A percentile compares a stretch with the other conserved stretches of the same genome.
phyloP scores from a whole-genome alignment of 2,113 vertebrate genomes.

The Otis tarda region DNA sequence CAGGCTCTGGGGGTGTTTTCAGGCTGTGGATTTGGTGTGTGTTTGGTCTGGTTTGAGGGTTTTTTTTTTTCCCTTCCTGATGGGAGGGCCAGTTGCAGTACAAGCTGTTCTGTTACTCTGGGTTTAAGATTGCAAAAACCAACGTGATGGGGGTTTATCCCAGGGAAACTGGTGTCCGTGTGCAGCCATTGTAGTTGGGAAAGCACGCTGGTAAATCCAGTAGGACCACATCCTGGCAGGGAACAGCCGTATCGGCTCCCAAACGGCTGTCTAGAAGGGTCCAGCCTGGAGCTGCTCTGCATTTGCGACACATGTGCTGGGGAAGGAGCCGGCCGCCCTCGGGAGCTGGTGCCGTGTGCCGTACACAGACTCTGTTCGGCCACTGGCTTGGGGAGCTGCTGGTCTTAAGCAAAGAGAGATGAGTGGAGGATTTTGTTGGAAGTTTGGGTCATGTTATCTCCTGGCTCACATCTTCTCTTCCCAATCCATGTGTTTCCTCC shows the following conservation, averaged over 20 bases:
- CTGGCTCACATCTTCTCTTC: background rate
- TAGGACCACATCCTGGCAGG: background rate
- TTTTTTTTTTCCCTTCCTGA: background rate
- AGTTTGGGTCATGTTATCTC: background rate
- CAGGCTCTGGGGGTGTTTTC: background rate
- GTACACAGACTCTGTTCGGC: accelerated
- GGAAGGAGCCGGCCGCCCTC: background rate
- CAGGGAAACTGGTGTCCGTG: background rate
- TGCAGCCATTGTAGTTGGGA: background rate
- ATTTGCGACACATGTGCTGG: background rate
- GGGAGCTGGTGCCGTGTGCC: background rate
- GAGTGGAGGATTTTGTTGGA: background rate
- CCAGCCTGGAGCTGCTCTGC: background rate
- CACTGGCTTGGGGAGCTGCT: background rate
- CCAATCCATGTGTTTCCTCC: background rate
- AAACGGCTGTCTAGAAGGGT: background rate
- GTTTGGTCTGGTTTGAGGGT: background rate
- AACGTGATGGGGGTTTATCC: accelerated
- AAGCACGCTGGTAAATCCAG: background rate
- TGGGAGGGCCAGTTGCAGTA: background rate
- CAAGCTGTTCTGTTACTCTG: background rate
- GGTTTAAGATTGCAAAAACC: background rate
- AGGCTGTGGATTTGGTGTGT: background rate
- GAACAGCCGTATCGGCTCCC: background rate
- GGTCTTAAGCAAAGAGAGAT: background rate